Conservation (phyloP, 2,113 vertebrate species). For the Mirounga angustirostris region DNA sequence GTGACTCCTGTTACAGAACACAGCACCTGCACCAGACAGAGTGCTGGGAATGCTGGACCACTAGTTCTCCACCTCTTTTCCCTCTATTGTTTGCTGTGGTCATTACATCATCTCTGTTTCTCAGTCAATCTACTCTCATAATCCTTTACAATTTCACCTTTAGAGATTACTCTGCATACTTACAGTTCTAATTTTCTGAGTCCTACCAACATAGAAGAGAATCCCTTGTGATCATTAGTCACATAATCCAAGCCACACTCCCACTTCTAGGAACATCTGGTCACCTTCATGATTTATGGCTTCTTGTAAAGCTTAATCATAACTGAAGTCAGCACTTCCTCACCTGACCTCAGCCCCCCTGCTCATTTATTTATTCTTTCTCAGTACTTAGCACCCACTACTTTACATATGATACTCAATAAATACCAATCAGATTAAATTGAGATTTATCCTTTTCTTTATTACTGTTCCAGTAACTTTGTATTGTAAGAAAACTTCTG, state of each 20-base stretch:
- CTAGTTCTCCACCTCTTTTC: neutral
- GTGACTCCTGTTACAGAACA: neutral
- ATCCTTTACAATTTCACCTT: neutral
- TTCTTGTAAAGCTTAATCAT: slow-evolving; percentile 49
- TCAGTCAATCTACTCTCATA: neutral
- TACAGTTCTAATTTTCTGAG: slow-evolving; percentile 10
- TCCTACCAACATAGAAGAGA: neutral
- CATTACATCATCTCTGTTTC: neutral
- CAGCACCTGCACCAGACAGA: neutral
- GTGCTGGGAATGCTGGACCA: neutral
- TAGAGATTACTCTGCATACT: neutral
- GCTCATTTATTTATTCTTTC: slow-evolving; percentile 42
- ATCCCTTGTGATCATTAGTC: slow-evolving; percentile 49
- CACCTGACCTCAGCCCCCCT: neutral
- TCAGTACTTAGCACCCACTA: neutral
- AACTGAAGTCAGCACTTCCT: neutral
- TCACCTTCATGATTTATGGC: slow-evolving; percentile 23
- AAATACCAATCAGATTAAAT: slow-evolving; percentile 22
- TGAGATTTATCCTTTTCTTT: slow-evolving; percentile 4
- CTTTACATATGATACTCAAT: neutral
- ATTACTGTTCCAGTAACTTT: slow-evolving; percentile 35
- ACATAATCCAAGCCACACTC: neutral
- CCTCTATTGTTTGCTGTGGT: neutral
- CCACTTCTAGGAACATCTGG: slow-evolving; percentile 51
- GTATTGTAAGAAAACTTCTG: neutral